These are phyloP conservation scores for Halcyon smyrnensis DNA, from an alignment of 2,797 vertebrate genomes.

Conservation along the genomic window DNA sequence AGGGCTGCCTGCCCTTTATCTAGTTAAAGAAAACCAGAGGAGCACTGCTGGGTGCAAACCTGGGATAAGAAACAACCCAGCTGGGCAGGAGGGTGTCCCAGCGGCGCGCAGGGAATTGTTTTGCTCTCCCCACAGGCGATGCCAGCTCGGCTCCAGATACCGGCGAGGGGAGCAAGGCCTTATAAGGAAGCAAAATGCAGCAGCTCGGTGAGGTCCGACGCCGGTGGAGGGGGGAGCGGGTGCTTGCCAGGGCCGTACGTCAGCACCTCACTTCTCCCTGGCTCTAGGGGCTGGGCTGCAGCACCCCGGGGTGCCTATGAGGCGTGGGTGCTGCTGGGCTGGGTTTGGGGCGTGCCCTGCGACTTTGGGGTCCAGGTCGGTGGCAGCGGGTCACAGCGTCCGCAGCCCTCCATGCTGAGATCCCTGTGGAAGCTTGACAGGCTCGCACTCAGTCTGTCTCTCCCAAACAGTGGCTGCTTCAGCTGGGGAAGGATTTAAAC, in stretches of 20 bases:
- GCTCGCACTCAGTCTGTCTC: not conserved
- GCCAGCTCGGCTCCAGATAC: slow-evolving; percentile 37
- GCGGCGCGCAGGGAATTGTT: not conserved
- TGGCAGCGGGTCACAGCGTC: fast-evolving
- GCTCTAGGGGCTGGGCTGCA: not conserved
- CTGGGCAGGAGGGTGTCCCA: not conserved
- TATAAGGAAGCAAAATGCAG: slow-evolving; percentile 74
- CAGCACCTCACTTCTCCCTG: not conserved
- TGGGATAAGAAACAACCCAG: not conserved
- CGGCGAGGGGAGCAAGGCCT: slow-evolving; percentile 63
- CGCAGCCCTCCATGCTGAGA: fast-evolving
- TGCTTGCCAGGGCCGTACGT: slow-evolving; percentile 44
- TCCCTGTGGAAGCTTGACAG: fast-evolving
- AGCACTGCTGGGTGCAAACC: not conserved
- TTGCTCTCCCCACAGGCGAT: not conserved
- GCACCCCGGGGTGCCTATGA: not conserved
- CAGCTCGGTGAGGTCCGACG: not conserved
- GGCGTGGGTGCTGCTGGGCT: not conserved
- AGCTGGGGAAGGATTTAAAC: not conserved
- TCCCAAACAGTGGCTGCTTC: not conserved
- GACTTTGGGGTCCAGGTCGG: fast-evolving
- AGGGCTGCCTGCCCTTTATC: fast-evolving
- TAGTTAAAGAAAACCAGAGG: not conserved
- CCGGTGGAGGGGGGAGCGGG: slow-evolving; percentile 15
- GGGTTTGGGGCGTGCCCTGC: fast-evolving